Conservation (phyloP, 2,888 invertebrate genomes). For the Eilema caniola region DNA sequence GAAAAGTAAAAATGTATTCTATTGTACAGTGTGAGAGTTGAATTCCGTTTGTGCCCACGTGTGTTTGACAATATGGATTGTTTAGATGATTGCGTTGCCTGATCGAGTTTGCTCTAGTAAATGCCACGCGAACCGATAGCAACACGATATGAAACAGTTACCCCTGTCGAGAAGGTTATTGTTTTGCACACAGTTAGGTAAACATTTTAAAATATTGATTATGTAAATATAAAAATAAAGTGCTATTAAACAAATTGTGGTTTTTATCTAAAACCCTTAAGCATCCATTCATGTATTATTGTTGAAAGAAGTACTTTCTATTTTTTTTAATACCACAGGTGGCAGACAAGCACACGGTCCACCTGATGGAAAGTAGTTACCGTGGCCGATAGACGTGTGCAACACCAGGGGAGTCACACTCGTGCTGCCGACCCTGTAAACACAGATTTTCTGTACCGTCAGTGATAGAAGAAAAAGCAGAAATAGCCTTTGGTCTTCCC, state of each 20-base stretch:
- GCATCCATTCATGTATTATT: not conserved
- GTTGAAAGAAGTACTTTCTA: too few relatives aligned
- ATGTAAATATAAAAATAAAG: constrained; percentile 72
- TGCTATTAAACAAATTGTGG: constrained; percentile 55
- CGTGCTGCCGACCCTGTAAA: too few relatives aligned
- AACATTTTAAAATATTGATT: constrained; percentile 52
- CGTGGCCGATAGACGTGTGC: too few relatives aligned
- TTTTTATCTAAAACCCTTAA: constrained; percentile 20
- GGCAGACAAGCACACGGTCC: too few relatives aligned
- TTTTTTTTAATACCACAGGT: too few relatives aligned
- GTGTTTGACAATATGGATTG: constrained; percentile 14
- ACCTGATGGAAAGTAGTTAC: too few relatives aligned
- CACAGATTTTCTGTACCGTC: too few relatives aligned
- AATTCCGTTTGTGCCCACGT: constrained; percentile 7
- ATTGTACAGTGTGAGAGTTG: constrained; percentile 1
- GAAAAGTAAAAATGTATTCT: constrained; percentile 3
- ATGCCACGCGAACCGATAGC: not conserved
- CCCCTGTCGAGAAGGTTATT: constrained; percentile 18
- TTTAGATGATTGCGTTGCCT: not conserved
- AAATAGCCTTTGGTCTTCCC: too few relatives aligned
- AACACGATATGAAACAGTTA: not conserved
- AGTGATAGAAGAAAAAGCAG: too few relatives aligned
- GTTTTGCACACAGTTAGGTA: constrained; percentile 28
- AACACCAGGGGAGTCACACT: too few relatives aligned
- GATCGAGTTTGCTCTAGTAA: not conserved